phyloP scores from a whole-genome alignment of 1,140 invertebrate species.

The Zaprionus kolodkinae region DNA sequence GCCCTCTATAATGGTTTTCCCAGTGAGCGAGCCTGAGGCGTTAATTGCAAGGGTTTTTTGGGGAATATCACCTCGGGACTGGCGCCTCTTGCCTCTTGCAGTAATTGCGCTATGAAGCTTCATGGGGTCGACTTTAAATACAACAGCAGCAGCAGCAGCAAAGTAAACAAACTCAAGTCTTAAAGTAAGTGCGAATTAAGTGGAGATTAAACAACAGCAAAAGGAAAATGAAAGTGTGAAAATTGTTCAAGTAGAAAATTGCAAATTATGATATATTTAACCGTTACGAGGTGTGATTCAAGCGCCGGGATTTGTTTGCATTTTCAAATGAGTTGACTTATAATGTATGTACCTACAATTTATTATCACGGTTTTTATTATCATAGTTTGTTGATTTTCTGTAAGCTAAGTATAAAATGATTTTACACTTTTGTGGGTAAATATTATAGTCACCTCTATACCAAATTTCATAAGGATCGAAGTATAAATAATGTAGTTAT shows the following conservation, averaged over 20 bases:
- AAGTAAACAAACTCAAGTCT: conserved; percentile 17
- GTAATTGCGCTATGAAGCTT: conserved; percentile 37
- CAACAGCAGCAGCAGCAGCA: not conserved
- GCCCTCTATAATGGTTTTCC: conserved; percentile 11
- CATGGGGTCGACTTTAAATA: conserved; percentile 25
- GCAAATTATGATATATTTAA: not conserved
- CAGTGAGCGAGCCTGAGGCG: not conserved
- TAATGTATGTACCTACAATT: no score
- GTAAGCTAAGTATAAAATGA: no score
- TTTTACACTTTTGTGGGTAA: no score
- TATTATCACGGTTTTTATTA: no score
- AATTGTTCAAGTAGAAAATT: conserved; percentile 6
- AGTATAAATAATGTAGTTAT: no score
- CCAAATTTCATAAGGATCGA: no score
- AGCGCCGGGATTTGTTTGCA: not conserved
- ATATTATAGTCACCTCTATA: no score
- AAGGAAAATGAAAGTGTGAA: conserved; percentile 6
- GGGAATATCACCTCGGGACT: not conserved
- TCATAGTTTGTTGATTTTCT: no score
- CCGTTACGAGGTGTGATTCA: not conserved
- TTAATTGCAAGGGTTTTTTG: conserved; percentile 49
- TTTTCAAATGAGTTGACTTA: not conserved
- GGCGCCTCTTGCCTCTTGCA: not conserved
- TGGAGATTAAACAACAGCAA: conserved; percentile 1
- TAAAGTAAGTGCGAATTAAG: conserved; percentile 15